Evolutionary conservation across 1,140 invertebrate species (phyloP), one percentile per base, ranked within the genome.

Genomic region (Diploscapter pachys): DNA sequence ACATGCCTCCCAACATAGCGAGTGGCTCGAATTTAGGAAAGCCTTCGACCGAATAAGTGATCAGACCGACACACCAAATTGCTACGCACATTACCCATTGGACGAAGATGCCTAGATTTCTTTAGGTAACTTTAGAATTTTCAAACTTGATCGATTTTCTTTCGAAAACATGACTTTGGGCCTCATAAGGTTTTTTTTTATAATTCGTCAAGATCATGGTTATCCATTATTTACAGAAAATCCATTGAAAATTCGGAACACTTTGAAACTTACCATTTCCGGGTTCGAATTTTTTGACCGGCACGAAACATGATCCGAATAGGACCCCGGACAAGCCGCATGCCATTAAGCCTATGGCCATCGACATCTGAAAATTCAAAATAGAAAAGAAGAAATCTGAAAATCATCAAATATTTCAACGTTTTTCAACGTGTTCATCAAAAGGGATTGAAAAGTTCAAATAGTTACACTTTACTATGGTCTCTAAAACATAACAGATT

Each of bases 71-170:
- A 2, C 73, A 11, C 49, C 78, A 72, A 54, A 82, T 81, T 4
- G 73, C 79, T 11, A 74, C 53, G 13, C 80, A 76, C 72, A 82
- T 78, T 5, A 81, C 61, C 76, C 81, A 82, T 75, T 82, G 81
- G 8, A 79, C 80, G 72, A 81, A 82, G 59, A 83, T 61, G 50
- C 81, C 81, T 81, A 73, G 55, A 80, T 73, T n/a, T 9, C 65
- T 51, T 31, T n/a, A 31, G 31, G 1, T 31, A 31, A 31, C 31
- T 31, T 31, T 0, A 31, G 31, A 31, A 31, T 31, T 31, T 31
- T 31, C 31, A 31, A 31, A 31, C 31, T 31, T 31, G 31, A 31
- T 31, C 31, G 31, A 31, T 31, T 31, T 31, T 31, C 0, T 31
- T 31, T 31, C 31, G 31, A 31, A 31, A 31, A 31, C 31, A 31